Percentiles rank a stretch among this genome's conserved stretches.
These are phyloP conservation scores for Atherinomorus stipes DNA, from an alignment of 2,113 vertebrate species.

Conservation along the genomic window DNA sequence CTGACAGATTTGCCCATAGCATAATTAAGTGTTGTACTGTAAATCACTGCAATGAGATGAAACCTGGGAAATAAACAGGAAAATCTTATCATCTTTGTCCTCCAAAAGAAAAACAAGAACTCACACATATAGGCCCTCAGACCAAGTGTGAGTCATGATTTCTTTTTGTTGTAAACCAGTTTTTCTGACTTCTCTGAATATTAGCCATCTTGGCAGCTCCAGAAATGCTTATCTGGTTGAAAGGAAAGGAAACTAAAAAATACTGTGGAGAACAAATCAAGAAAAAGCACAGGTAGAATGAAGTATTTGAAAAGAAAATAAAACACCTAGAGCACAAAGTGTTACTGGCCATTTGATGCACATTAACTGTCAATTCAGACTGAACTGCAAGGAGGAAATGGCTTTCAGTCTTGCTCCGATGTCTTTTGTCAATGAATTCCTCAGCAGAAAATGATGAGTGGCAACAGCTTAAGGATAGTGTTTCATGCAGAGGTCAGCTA, in stretches of 20 bases:
- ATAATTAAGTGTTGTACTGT: constrained; percentile 49
- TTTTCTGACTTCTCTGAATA: constrained; percentile 41
- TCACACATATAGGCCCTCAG: constrained; percentile 24
- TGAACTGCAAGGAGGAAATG: constrained; percentile 34
- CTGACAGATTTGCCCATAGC: constrained; percentile 31
- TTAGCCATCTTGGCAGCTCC: constrained; percentile 26
- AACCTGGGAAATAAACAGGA: constrained; percentile 29
- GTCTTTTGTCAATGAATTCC: constrained; percentile 44
- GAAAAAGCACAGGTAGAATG: not conserved
- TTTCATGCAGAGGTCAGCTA: constrained; percentile 60
- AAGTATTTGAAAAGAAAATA: not conserved
- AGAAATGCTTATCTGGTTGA: constrained; percentile 21
- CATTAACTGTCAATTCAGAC: constrained; percentile 32
- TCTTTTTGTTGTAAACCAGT: constrained; percentile 22
- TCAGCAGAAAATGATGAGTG: constrained; percentile 50
- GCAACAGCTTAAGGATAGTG: constrained; percentile 34
- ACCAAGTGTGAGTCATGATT: constrained; percentile 39
- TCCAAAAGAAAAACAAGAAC: constrained; percentile 6
- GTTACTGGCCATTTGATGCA: not conserved
- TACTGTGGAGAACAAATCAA: constrained; percentile 5
- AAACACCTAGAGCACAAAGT: not conserved
- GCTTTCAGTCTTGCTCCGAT: constrained; percentile 26
- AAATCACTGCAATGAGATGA: constrained; percentile 45
- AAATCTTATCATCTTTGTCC: not conserved
- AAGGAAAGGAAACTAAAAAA: constrained; percentile 1